Base-by-base conservation (phyloP, 2,888 invertebrate species). In the Drosophila subsilvestris region DNA sequence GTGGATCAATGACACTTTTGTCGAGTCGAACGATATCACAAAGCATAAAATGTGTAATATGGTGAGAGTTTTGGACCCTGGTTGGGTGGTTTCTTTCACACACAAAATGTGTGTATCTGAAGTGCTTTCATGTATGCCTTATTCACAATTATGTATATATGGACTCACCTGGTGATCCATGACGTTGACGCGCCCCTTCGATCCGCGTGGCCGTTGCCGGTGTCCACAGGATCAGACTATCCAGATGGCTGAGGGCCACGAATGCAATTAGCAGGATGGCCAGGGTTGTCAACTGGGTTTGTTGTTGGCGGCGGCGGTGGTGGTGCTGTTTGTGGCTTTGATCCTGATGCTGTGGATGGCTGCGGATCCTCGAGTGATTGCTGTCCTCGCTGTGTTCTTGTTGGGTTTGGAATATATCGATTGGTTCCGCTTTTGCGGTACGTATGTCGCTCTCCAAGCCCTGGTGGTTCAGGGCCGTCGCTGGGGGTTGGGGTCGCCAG, bases 111-210 rank as follows among this genome's bases (percentile, higher is more conserved):
- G n/a, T n/a, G n/a, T n/a, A n/a, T n/a, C n/a, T n/a, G n/a, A 25
- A 14, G 25, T 8, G 14, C 22, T 22, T 22, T 22, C 22, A 29
- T 12, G 4, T 22, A 59, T 12, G 17, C 44, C 18, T 17, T 22
- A 22, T 22, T 22, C 4, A 22, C 22, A 22, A 4, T 3, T 22
- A 22, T 22, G 22, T 22, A 22, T 22, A 22, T 22, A 10, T 1
- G 14, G 5, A 78, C 88, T 84, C 70, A 91, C 91, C 91, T 91
- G 90, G 72, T 80, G 86, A 86, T 80, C 88, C 82, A 69, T 90
- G 90, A 63, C 87, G 90, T 59, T 89, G 86, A 57, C 87, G 88
- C 57, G 89, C 71, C 63, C 89, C 90, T 61, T 79, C 74, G 58
- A 76, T 71, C 29, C 77, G 78, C 56, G 82, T 74, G 63, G 88